Conservation (phyloP, 2,113 vertebrate species). For the Geococcyx californianus region DNA sequence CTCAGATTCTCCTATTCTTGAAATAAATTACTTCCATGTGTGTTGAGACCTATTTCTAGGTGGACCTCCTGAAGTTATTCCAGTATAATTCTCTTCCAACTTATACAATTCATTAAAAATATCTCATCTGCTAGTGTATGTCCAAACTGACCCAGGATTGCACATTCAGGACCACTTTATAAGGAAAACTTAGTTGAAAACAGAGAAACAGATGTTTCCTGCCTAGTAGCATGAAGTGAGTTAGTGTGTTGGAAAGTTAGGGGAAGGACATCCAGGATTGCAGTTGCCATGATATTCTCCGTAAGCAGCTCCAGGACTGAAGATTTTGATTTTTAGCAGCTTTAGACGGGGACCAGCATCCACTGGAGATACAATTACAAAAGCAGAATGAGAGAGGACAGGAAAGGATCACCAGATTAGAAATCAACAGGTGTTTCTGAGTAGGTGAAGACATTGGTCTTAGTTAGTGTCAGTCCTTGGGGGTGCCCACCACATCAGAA, state of each 20-base stretch:
- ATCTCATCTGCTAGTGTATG: conserved; percentile 9
- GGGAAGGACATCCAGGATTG: not conserved
- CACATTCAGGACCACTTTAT: conserved; percentile 19
- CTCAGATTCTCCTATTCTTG: not conserved
- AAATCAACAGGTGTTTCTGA: not conserved
- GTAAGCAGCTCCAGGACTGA: not conserved
- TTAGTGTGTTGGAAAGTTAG: not conserved
- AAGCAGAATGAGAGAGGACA: not conserved
- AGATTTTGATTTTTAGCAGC: not conserved
- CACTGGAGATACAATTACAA: not conserved
- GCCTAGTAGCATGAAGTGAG: not conserved
- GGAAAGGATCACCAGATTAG: not conserved
- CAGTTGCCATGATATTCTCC: not conserved
- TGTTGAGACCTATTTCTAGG: conserved; percentile 20
- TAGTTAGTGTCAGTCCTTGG: not conserved
- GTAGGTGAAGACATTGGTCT: not conserved
- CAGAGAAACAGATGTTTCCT: conserved; percentile 62
- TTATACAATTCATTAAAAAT: conserved; percentile 30
- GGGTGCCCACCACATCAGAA: not conserved
- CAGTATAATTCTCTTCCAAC: conserved; percentile 26
- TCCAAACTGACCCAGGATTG: conserved; percentile 17
- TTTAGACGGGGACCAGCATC: not conserved
- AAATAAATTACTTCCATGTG: conserved; percentile 54
- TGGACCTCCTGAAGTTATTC: conserved; percentile 44
- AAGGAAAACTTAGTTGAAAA: conserved; percentile 20